Base-by-base conservation (phyloP, 2,888 invertebrate genomes). In the Elegia similella region DNA sequence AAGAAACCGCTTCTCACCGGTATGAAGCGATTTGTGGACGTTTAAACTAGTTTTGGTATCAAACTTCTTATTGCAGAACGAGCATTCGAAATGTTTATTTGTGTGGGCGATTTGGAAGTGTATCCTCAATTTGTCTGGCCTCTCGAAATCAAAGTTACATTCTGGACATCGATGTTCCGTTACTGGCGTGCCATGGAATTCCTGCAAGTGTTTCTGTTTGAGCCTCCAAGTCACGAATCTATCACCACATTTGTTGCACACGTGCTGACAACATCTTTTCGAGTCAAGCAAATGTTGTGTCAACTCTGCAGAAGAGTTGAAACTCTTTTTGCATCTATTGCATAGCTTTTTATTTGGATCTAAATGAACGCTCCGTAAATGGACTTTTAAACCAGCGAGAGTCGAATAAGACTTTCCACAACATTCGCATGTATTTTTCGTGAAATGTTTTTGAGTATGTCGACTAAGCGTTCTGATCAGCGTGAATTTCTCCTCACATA, bases 341-440 rank as follows among this genome's bases (percentile, higher is more conserved):
- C 80, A 79, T 12, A 38, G 5, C 7, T 74, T 61, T 3, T 67
- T 56, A 17, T 68, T 62, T 12, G 68, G 62, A 0, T 69, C 63
- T 7, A 65, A 66, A 55, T 77, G 74, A 5, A 69, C 60, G 38
- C 68, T 68, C 12, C 67, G 65, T 15, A 70, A 65, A 54, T 82
- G 82, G 12, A 64, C 58, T 1, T 67, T 60, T 2, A 81, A 62
- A 3, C 76, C 67, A 0, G 70, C 62, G 3, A 60, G 59, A 0
- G 72, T 70, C 0, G 72, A 65, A 56, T 76, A 81, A 1, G 71
- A 72, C 55, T 78, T 81, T 1, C 82, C 82, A 58, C 82, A 82
- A 7, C 67, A 68, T 29, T 76, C 79, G 43, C 81, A 82, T 0
- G 77, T 76, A 58, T 68, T 74, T 44, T 76, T 78, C 5, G 64